Evolutionary conservation across 2,113 vertebrate species (phyloP).

Genomic region (Nestor notabilis): DNA sequence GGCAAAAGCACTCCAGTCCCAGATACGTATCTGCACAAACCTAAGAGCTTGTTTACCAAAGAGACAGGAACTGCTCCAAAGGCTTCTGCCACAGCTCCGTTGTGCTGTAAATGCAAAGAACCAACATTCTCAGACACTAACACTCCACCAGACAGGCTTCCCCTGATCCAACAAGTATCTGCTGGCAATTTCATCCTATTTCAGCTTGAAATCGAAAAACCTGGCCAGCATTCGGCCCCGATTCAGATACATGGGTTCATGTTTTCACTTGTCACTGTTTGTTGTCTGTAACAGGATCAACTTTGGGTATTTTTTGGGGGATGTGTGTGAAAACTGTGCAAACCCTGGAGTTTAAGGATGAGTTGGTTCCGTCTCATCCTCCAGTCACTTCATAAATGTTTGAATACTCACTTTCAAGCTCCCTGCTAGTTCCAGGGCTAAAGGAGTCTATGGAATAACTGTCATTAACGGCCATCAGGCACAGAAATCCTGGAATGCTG

Average conservation of each 20-base stretch:
- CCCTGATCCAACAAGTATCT: neutral
- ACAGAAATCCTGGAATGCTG: neutral
- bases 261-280: neutral
- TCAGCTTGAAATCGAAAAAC: neutral
- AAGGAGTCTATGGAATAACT: neutral
- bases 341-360: neutral
- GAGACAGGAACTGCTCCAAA: conserved; percentile 74
- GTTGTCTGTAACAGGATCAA: neutral
- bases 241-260: rapidly evolving
- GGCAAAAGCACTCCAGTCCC: conserved; percentile 37
- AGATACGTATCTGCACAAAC: conserved; percentile 64
- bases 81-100: conserved; percentile 74
- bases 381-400: neutral
- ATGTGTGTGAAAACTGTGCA: rapidly evolving
- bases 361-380: neutral
- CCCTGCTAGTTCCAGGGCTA: neutral
- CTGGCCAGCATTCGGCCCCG: neutral
- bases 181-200: neutral
- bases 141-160: neutral
- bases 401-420: neutral
- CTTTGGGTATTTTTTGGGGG: neutral
- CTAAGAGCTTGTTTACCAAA: conserved; percentile 76
- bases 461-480: neutral
- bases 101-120: conserved; percentile 78
- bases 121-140: conserved; percentile 60